Conservation (phyloP, 23 tunicate genomes). For the Oikopleura dioica region DNA sequence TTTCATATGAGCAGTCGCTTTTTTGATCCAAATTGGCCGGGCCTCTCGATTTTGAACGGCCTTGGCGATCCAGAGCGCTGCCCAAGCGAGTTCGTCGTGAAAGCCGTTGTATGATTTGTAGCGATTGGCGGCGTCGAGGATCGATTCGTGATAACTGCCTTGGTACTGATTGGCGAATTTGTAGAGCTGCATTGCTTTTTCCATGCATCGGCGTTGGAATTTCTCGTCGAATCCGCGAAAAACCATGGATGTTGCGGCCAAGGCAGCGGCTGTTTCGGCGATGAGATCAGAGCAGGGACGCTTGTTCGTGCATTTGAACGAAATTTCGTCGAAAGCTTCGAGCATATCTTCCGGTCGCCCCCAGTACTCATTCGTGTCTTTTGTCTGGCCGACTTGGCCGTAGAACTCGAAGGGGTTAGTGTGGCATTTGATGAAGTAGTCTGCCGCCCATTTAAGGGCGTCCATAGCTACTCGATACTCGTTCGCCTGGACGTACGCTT, state of each 20-base stretch:
- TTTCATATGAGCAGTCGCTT: constrained; percentile 19
- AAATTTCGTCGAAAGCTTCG: constrained; percentile 21
- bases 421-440: constrained; percentile 74
- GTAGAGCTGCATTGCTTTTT: constrained; percentile 34
- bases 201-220: neutral
- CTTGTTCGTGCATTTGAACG: constrained; percentile 29
- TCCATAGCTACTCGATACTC: constrained; percentile 34
- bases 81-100: constrained; percentile 85
- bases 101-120: constrained; percentile 21
- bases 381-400: constrained; percentile 59
- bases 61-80: constrained; percentile 58
- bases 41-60: constrained; percentile 24
- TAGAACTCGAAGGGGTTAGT: constrained; percentile 22
- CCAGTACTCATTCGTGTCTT: constrained; percentile 36
- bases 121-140: constrained; percentile 19
- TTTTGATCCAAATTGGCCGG: constrained; percentile 22
- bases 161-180: constrained; percentile 43
- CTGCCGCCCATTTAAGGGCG: constrained; percentile 76
- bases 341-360: constrained; percentile 70
- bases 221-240: constrained; percentile 12
- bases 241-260: constrained; percentile 52
- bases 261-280: constrained; percentile 72
- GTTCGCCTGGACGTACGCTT: constrained; percentile 51
- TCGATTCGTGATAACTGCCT: constrained; percentile 40
- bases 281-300: constrained; percentile 81